phyloP scores from a whole-genome alignment of 2,113 vertebrate species.

The Poeciliopsis retropinna region DNA sequence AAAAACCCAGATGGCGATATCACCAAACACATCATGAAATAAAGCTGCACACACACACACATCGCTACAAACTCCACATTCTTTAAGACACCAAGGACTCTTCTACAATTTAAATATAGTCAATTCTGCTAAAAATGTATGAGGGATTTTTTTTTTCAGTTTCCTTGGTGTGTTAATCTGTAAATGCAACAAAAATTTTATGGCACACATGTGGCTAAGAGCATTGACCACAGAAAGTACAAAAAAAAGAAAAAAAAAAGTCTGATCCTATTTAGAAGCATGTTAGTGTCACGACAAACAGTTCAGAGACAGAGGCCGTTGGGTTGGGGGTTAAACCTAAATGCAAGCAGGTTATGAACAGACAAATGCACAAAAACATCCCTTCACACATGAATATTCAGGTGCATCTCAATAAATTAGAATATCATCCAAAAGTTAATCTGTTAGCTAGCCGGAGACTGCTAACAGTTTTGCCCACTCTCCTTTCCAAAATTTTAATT shows the following conservation, averaged over 20 bases:
- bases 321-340: constrained; percentile 7
- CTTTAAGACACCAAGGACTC: constrained; percentile 62
- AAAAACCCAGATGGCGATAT: constrained; percentile 15
- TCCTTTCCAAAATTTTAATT: background rate
- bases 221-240: constrained; percentile 2
- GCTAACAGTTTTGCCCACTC: background rate
- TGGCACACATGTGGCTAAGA: background rate
- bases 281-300: constrained; percentile 32
- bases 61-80: constrained; percentile 12
- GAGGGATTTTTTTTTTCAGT: background rate
- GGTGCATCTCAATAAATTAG: background rate
- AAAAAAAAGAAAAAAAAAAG: background rate
- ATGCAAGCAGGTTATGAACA: constrained; percentile 80
- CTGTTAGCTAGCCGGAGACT: background rate
- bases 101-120: constrained; percentile 3
- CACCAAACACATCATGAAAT: constrained; percentile 12
- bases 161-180: constrained; percentile 67
- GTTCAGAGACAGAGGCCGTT: constrained; percentile 19
- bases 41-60: background rate
- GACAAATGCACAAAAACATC: constrained; percentile 47
- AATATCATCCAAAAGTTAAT: background rate
- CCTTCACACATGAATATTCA: constrained; percentile 54
- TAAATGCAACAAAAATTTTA: background rate
- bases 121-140: background rate
- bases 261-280: constrained; percentile 3